Base-by-base conservation (phyloP, 2,113 vertebrate genomes). In the Chrysemys picta region DNA sequence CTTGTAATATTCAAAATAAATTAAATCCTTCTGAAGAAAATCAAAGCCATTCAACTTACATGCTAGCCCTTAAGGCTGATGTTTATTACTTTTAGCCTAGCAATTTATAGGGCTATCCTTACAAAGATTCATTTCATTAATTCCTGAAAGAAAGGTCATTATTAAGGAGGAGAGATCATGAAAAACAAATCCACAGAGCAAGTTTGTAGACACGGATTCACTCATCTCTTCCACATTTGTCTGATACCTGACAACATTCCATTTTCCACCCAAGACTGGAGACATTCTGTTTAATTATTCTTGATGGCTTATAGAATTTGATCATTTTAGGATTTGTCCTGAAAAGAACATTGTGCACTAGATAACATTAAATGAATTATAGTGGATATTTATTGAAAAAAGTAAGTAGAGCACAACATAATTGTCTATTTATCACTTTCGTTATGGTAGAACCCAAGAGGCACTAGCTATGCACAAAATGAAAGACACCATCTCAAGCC, bases 1-100 rank as follows among this genome's bases (percentile, higher is more conserved):
- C 94, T 86, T 94, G 85, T 96, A 91, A 96, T 97, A 97, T 97
- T 97, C 97, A 96, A 97, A 97, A 97, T 97, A 97, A 97, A 98
- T 97, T 96, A 98, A 96, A 96, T 95, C 81, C 85, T 72, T 91
- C 29, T 65, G 84, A 97, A 96, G 91, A 94, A 96, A 97, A 97
- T 94, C 82, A 88, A 95, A 97, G 14, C 56, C 88, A 95, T 91
- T 95, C 93, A 84, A 88, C 82, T 94, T 91, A 89, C 85, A 88
- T 78, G 87, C 29, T 87, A 35, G 1, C 89, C 85, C 9, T 1
- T 86, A 88, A 92, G 83, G 84, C 87, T 89, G 82, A 96, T 89
- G 87, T 91, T 96, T 96, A 96, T 96, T 94, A 95, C 93, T 89
- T 95, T 96, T 86, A 75, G 80, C 86, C 91, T 93, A 95, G 82